These are phyloP conservation scores for Peromyscus californicus DNA, from an alignment of 2,113 vertebrate species.

Conservation along the genomic window DNA sequence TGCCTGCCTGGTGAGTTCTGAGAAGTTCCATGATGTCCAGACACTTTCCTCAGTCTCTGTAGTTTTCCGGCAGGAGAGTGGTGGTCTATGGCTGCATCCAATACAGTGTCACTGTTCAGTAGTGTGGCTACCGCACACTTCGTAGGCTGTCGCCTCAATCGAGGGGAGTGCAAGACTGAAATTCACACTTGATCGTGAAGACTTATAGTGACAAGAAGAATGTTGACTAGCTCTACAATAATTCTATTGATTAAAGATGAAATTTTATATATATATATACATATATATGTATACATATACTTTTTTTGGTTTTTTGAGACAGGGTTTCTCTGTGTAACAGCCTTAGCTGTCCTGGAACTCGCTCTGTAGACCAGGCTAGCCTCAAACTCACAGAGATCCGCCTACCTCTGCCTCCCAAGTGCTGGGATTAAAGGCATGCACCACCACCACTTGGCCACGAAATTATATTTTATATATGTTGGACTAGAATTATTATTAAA, in stretches of 20 bases:
- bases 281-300: too few relatives aligned
- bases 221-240: not conserved
- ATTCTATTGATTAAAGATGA: not conserved
- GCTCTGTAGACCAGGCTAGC: too few relatives aligned
- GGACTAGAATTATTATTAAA: not conserved
- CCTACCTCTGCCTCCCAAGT: too few relatives aligned
- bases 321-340: too few relatives aligned
- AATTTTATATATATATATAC: not conserved
- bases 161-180: not conserved
- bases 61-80: not conserved
- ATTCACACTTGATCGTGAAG: not conserved
- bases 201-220: not conserved
- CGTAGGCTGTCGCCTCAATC: fast-evolving
- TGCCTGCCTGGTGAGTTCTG: not conserved
- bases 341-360: too few relatives aligned
- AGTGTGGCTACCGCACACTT: not conserved
- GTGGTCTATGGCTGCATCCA: not conserved
- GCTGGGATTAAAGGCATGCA: too few relatives aligned
- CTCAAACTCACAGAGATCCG: too few relatives aligned
- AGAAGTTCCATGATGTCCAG: not conserved
- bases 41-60: not conserved
- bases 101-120: not conserved
- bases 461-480: slow-evolving; percentile 32
- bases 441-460: not conserved
- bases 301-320: too few relatives aligned